Evolutionary conservation across 2,888 invertebrate genomes (phyloP).

Genomic region (Tetranychus piercei): DNA sequence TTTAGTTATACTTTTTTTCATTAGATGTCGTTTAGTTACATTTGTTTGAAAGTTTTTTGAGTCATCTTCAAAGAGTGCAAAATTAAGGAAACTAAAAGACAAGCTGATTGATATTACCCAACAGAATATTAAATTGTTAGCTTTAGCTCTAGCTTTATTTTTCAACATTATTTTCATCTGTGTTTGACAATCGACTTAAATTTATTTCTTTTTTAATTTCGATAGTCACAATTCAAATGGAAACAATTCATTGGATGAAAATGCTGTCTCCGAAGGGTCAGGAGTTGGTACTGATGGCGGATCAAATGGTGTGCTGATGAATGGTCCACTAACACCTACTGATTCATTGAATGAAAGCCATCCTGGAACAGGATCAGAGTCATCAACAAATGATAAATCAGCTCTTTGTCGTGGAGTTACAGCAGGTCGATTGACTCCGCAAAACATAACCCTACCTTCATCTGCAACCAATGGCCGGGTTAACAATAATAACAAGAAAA

Average conservation of each 20-base stretch:
- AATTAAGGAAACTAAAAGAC: no score
- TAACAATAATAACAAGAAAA: constrained; percentile 12
- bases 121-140: no score
- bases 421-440: constrained; percentile 15
- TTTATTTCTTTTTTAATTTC: constrained; percentile 29
- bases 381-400: constrained; percentile 20
- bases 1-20: no score
- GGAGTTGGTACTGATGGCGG: neutral
- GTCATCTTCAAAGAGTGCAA: no score
- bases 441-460: constrained; percentile 15
- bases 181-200: neutral
- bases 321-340: constrained; percentile 11
- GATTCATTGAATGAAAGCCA: constrained; percentile 14
- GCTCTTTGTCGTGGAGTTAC: constrained; percentile 20
- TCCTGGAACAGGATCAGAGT: constrained; percentile 17
- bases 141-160: neutral
- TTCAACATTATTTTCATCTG: neutral
- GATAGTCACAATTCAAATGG: constrained; percentile 47
- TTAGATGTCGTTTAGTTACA: no score
- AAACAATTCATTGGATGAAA: constrained; percentile 66
- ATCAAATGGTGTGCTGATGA: neutral
- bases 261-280: constrained; percentile 38
- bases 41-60: no score
- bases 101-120: no score
- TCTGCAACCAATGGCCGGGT: neutral